These are phyloP conservation scores for Hermaeophaga mercurialis DNA, from an alignment of 2,888 invertebrate species.

Conservation along the genomic window DNA sequence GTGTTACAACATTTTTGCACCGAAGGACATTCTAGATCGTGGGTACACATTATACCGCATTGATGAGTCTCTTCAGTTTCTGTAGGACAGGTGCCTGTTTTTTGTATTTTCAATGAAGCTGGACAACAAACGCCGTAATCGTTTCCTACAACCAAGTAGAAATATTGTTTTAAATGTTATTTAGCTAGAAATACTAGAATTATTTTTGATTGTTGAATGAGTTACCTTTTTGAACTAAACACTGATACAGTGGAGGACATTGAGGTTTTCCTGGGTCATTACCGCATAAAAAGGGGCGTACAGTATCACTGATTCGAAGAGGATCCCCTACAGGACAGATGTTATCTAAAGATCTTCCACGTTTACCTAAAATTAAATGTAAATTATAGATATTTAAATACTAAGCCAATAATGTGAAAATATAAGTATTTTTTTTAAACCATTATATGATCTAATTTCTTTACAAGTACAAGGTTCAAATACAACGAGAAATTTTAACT, in stretches of 20 bases:
- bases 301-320: slow-evolving; percentile 72
- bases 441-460: too few relatives aligned
- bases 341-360: slow-evolving; percentile 76
- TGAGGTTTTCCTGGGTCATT: slow-evolving; percentile 79
- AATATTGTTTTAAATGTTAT: too few relatives aligned
- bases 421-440: too few relatives aligned
- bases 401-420: too few relatives aligned
- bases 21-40: slow-evolving; percentile 81
- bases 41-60: slow-evolving; percentile 73
- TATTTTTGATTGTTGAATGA: too few relatives aligned
- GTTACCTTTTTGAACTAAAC: slow-evolving; percentile 74
- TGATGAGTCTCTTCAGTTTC: slow-evolving; percentile 55
- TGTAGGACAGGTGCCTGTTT: slow-evolving; percentile 78
- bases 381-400: too few relatives aligned
- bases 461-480: too few relatives aligned
- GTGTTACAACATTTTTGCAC: slow-evolving; percentile 83
- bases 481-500: too few relatives aligned
- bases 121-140: slow-evolving; percentile 91
- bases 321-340: slow-evolving; percentile 80
- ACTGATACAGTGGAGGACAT: slow-evolving; percentile 82
- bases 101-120: slow-evolving; percentile 74
- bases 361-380: slow-evolving; percentile 62
- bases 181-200: too few relatives aligned
- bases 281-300: slow-evolving; percentile 82
- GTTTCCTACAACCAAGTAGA: slow-evolving; percentile 69